Base-by-base conservation (phyloP, 1,140 invertebrate genomes). In the Chironomus striatipennis region DNA sequence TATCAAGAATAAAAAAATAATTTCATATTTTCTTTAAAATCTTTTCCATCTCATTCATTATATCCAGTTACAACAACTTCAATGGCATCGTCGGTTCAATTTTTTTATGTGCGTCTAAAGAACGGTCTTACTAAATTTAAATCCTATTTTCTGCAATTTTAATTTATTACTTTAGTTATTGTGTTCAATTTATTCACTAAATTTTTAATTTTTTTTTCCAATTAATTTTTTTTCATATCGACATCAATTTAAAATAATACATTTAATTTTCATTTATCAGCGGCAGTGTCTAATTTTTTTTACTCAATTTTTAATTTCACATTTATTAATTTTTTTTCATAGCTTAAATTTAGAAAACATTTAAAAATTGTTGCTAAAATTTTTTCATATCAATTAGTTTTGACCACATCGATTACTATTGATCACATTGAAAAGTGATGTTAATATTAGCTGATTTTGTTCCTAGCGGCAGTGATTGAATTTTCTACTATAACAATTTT, bases 381-480 rank as follows among this genome's bases (percentile, higher is more conserved):
- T n/a, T n/a, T n/a, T n/a, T n/a, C n/a, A n/a, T n/a, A n/a, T n/a
- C n/a, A n/a, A n/a, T n/a, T n/a, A n/a, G n/a, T n/a, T n/a, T n/a
- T n/a, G n/a, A n/a, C n/a, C n/a, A n/a, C 65, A 70, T 70, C 65
- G 65, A 70, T 70, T 70, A 70, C 65, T 70, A 70, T 70, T 70
- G 65, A 12, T 70, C 65, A 70, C 65, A 70, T 70, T 70, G 65
- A 70, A 70, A 7, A 70, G 65, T 70, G 18, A 70, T 18, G 65
- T 70, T 18, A 70, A 70, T 21, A 18, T 18, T 70, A 70, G 18
- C 17, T 70, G 47, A 18, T 18, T 70, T 70, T 17, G 17, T 18
- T 20, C 20, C 2, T 70, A 12, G 5, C 17, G 65, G 65, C 65
- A 70, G 65, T 70, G 65, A 34, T 70, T 20, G 10, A 70, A 57